Percentiles rank a stretch among this genome's conserved stretches.
These are phyloP conservation scores for Pristionchus arcanus DNA, from an alignment of 2,888 invertebrate genomes.

Conservation along the genomic window DNA sequence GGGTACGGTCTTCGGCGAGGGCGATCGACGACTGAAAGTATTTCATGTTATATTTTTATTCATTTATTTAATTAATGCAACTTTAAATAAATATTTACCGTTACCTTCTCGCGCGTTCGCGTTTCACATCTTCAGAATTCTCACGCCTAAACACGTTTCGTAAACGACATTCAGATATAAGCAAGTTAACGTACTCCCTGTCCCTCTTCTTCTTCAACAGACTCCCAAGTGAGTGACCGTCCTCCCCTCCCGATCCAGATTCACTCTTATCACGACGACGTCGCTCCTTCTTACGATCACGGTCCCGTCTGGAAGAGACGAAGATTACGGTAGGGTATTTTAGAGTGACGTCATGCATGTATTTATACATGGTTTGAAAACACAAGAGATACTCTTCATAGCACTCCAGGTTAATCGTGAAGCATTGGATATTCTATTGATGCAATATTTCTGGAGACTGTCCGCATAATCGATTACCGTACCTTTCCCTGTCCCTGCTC, in stretches of 20 bases:
- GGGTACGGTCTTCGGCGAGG: constrained; percentile 54
- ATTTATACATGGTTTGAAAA: too few relatives aligned
- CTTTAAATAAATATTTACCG: too few relatives aligned
- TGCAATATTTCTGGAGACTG: too few relatives aligned
- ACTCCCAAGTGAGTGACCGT: constrained; percentile 54
- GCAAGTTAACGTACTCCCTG: not conserved
- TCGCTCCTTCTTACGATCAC: constrained; percentile 31
- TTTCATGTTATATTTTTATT: too few relatives aligned
- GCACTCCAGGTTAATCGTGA: too few relatives aligned
- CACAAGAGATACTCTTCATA: too few relatives aligned
- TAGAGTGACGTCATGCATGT: too few relatives aligned
- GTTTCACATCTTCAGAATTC: too few relatives aligned
- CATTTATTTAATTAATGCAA: too few relatives aligned
- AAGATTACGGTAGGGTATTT: constrained; percentile 25
- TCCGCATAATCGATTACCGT: not conserved
- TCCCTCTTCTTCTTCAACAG: constrained; percentile 56
- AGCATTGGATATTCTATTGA: too few relatives aligned
- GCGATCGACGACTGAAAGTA: constrained; percentile 45
- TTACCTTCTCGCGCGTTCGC: too few relatives aligned
- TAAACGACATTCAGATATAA: not conserved
- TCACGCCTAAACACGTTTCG: too few relatives aligned
- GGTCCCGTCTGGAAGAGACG: not conserved
- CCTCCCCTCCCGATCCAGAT: not conserved
- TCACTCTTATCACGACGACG: not conserved
- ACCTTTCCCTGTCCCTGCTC: constrained; percentile 51